Percentiles rank a stretch among this genome's conserved stretches.
These are phyloP conservation scores for Rosalia funebris DNA, from an alignment of 2,888 invertebrate genomes.

Conservation along the genomic window DNA sequence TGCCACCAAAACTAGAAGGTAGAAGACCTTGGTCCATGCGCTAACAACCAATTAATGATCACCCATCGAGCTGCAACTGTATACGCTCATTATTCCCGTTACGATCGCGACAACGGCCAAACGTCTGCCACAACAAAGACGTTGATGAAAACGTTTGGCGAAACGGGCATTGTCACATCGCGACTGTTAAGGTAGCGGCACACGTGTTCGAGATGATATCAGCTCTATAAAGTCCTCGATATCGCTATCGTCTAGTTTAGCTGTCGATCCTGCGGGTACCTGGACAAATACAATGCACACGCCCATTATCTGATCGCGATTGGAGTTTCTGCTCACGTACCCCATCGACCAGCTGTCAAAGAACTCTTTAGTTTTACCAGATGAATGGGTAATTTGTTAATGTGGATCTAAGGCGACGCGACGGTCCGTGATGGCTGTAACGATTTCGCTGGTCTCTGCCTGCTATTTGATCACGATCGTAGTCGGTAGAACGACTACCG, in stretches of 20 bases:
- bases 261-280: constrained; percentile 53
- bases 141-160: constrained; percentile 6
- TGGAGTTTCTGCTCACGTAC: constrained; percentile 43
- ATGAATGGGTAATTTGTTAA: constrained; percentile 32
- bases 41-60: too few relatives aligned
- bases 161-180: constrained; percentile 20
- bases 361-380: constrained; percentile 35
- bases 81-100: too few relatives aligned
- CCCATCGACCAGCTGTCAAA: constrained; percentile 22
- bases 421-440: too few relatives aligned
- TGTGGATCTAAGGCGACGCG: too few relatives aligned
- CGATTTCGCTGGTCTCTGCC: too few relatives aligned
- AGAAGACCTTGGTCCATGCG: too few relatives aligned
- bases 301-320: constrained; percentile 48
- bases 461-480: too few relatives aligned
- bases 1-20: too few relatives aligned
- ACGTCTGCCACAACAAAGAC: not conserved
- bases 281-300: constrained; percentile 51
- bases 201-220: constrained; percentile 48
- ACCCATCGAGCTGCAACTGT: too few relatives aligned
- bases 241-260: constrained; percentile 42
- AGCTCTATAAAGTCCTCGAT: constrained; percentile 36
- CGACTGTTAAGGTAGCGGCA: constrained; percentile 30
- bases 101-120: too few relatives aligned
- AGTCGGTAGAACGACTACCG: too few relatives aligned